Base-by-base conservation (phyloP, 2,797 vertebrate genomes). In the Acanthurus tractus region DNA sequence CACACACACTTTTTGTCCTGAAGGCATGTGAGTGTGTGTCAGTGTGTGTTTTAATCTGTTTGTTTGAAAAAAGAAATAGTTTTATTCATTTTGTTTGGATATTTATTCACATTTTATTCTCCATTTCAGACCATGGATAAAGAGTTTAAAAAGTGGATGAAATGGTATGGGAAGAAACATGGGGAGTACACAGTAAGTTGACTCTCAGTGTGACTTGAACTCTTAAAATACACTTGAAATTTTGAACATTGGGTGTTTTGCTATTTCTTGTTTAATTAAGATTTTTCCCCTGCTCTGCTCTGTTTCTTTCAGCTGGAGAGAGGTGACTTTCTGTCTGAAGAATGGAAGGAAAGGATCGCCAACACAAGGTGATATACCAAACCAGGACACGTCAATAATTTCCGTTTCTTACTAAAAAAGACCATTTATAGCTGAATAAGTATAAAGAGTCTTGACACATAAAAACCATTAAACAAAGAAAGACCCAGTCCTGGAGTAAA, bases 141-240 rank as follows among this genome's bases (percentile, higher is more conserved):
- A 92, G 98, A 99, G 93, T 99, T 99, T 93, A 97, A 97, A 88
- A 97, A 97, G 88, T 99, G 98, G 98, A 99, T 99, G 98, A 99
- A 96, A 90, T 99, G 98, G 98, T 99, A 99, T 93, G 98, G 98
- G 70, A 99, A 99, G 92, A 99, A 99, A 92, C 98, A 99, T 22
- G 97, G 97, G 72, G 98, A 99, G 85, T 99, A 99, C 96, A 99
- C 98, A 96, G 98, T 99, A 94, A 97, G 97, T 89, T 64, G 49
- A 22, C 6, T 70, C 1, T 36, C 8, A 10, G 2, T 49, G 13
- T 20, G 4, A 17, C 23, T 57, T 63, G 25, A 46, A 8, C 25
- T 49, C 1, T 17, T 55, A 15, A 25, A 34, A 6, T 14, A 59
- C n/a, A 46, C 18, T 25, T 48, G 2, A 10, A 58, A 18, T 8